Evolutionary conservation across 1,140 invertebrate genomes (phyloP).

Genomic region (Drosophila obscura): DNA sequence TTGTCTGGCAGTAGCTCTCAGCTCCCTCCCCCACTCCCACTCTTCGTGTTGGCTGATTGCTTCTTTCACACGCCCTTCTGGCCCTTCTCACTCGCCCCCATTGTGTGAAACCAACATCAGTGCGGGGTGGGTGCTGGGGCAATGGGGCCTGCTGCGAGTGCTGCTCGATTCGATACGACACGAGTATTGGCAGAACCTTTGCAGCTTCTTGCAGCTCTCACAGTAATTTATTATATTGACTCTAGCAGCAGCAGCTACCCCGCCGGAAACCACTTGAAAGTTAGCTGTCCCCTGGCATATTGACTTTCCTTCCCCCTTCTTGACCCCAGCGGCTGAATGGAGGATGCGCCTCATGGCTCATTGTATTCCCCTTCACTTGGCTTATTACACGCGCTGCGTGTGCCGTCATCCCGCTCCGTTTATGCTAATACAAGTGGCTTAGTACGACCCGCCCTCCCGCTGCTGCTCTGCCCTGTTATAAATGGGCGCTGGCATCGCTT

Average conservation of each 20-base stretch:
- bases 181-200: conserved; percentile 42
- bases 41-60: conserved; percentile 45
- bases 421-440: conserved; percentile 53
- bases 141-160: background rate
- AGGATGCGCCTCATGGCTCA: background rate
- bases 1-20: conserved; percentile 33
- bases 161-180: conserved; percentile 14
- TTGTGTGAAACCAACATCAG: conserved; percentile 12
- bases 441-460: background rate
- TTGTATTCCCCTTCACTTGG: conserved; percentile 22
- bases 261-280: conserved; percentile 45
- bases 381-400: conserved; percentile 42
- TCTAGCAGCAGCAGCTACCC: conserved; percentile 15
- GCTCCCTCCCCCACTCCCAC: background rate
- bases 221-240: conserved; percentile 76
- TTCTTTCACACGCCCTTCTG: conserved; percentile 47
- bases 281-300: conserved; percentile 51
- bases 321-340: conserved; percentile 2
- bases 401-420: conserved; percentile 34
- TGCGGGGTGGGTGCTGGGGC: too few species aligned
- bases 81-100: conserved; percentile 1
- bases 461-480: conserved; percentile 40
- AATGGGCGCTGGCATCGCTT: conserved; percentile 61
- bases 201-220: conserved; percentile 49
- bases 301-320: conserved; percentile 52